phyloP scores from a whole-genome alignment of 2,113 vertebrate genomes.

The Xiphorhynchus elegans region DNA sequence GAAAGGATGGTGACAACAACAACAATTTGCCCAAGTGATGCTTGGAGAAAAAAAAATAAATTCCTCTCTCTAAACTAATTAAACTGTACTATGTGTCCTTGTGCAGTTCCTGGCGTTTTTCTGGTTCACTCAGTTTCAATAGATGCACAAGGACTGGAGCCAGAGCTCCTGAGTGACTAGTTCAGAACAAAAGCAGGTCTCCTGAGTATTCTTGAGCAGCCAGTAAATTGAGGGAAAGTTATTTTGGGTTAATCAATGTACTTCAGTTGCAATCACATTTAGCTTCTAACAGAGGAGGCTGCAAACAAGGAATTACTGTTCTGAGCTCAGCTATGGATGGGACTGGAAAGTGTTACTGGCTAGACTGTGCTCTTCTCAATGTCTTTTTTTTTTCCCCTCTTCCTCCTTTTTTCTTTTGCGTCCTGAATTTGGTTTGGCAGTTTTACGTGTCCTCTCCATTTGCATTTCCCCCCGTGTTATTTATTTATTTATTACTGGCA shows the following conservation, averaged over 20 bases:
- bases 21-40: constrained; percentile 71
- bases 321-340: constrained; percentile 26
- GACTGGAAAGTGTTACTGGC: constrained; percentile 62
- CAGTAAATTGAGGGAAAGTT: constrained; percentile 73
- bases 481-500: constrained; percentile 51
- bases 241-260: constrained; percentile 73
- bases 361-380: constrained; percentile 28
- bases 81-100: constrained; percentile 77
- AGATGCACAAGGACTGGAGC: constrained; percentile 62
- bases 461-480: not conserved
- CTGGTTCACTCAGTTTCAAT: constrained; percentile 80
- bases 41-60: constrained; percentile 36
- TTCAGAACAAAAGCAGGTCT: constrained; percentile 76
- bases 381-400: not conserved
- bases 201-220: constrained; percentile 70
- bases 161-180: constrained; percentile 75
- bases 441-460: constrained; percentile 5
- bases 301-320: constrained; percentile 70
- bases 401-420: not conserved
- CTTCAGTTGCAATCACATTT: constrained; percentile 72
- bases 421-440: constrained; percentile 36
- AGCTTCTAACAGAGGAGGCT: constrained; percentile 60
- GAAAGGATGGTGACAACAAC: not conserved
- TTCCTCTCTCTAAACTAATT: constrained; percentile 74
- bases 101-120: constrained; percentile 72